Conservation (phyloP, 2,113 vertebrate genomes). For the Phalacrocorax pelagicus region DNA sequence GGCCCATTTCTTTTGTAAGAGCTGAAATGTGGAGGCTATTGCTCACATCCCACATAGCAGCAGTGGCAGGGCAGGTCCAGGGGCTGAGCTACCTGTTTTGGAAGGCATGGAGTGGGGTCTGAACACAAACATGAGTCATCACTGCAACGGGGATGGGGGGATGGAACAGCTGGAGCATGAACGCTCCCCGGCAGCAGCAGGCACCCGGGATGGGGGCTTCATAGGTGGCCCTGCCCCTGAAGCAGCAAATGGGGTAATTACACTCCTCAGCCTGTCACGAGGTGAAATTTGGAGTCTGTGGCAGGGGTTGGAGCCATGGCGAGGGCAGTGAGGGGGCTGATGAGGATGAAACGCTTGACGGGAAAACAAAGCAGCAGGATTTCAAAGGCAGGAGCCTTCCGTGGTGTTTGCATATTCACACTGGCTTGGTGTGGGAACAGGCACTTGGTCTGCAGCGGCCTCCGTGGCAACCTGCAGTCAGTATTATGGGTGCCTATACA, state of each 20-base stretch:
- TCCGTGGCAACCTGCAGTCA: fast-evolving
- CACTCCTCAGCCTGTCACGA: neutral
- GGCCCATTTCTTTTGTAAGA: neutral
- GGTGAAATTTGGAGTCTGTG: fast-evolving
- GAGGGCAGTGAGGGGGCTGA: neutral
- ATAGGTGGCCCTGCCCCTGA: fast-evolving
- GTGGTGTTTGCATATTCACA: neutral
- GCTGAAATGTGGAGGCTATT: neutral
- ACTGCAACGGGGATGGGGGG: fast-evolving
- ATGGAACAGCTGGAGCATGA: fast-evolving
- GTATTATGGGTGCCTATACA: fast-evolving
- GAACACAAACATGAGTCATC: neutral
- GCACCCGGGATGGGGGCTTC: neutral
- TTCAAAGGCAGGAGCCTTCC: constrained; percentile 27
- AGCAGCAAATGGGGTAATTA: neutral
- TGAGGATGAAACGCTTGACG: neutral
- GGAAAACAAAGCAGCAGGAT: neutral
- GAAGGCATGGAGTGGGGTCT: neutral
- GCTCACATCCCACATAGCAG: neutral
- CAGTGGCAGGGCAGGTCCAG: neutral
- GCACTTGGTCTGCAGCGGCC: neutral
- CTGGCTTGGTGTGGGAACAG: neutral
- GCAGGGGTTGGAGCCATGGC: neutral
- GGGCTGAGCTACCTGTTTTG: fast-evolving
- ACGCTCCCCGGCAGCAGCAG: neutral